A percentile compares a stretch with the other conserved stretches of the same genome.
phyloP scores from a whole-genome alignment of 2,888 invertebrate genomes.

The Hipparchia sbordonii region DNA sequence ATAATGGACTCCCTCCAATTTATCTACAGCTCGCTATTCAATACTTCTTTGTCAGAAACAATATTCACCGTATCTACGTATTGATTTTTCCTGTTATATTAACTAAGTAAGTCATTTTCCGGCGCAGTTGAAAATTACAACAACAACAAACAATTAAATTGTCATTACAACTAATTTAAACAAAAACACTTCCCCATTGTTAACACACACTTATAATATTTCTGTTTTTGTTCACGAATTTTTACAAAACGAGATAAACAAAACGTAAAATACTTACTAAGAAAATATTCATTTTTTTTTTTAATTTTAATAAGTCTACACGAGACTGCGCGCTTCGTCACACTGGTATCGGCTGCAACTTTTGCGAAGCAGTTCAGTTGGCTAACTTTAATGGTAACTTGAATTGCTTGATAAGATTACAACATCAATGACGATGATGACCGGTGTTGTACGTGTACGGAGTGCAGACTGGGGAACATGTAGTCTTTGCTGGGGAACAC shows the following conservation, averaged over 20 bases:
- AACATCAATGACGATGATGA: constrained; percentile 20
- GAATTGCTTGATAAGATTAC: constrained; percentile 41
- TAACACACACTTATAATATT: not conserved
- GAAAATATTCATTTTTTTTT: constrained; percentile 51
- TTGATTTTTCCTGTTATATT: not conserved
- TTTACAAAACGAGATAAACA: constrained; percentile 4
- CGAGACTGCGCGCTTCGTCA: constrained; percentile 12
- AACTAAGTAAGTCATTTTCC: not conserved
- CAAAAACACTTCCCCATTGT: not conserved
- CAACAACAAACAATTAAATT: not conserved
- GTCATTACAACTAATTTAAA: not conserved
- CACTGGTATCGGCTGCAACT: constrained; percentile 53
- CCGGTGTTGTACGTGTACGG: not conserved
- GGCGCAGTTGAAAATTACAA: not conserved
- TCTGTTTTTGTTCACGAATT: not conserved
- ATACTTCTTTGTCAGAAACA: no score
- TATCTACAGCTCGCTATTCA: no score
- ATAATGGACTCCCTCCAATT: no score
- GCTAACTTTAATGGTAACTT: constrained; percentile 37
- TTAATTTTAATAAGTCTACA: constrained; percentile 43
- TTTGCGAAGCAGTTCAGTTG: constrained; percentile 68
- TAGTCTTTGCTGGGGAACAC: constrained; percentile 21
- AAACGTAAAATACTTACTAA: constrained; percentile 53
- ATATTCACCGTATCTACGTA: no score
- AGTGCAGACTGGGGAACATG: constrained; percentile 16